Conservation (phyloP, 2,113 vertebrate species). For the Microtus richardsoni region DNA sequence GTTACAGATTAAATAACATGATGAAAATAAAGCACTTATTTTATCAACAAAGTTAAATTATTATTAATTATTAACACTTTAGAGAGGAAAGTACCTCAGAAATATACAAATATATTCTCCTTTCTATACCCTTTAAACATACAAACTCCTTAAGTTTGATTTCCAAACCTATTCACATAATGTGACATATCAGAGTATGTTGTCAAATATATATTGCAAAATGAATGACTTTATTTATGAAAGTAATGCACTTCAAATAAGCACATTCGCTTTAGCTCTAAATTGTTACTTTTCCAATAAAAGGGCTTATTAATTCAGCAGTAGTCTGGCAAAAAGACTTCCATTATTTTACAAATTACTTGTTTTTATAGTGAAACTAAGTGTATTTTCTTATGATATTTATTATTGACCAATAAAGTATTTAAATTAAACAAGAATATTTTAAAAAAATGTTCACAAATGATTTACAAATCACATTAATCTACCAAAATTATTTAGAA, state of each 20-base stretch:
- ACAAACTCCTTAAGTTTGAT: background rate
- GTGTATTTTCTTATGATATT: background rate
- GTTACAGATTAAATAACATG: background rate
- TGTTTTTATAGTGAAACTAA: background rate
- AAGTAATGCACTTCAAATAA: background rate
- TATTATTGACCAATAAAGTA: background rate
- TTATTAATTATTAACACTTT: background rate
- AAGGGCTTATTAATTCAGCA: background rate
- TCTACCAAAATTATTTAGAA: background rate
- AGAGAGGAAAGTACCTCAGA: background rate
- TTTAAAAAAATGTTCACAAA: background rate
- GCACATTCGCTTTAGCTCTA: background rate
- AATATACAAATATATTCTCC: background rate
- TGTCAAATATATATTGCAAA: background rate
- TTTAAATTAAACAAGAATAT: background rate
- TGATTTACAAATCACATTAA: background rate
- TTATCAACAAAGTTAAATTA: background rate
- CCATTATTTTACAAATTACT: constrained; percentile 14
- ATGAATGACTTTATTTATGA: background rate
- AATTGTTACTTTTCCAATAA: background rate
- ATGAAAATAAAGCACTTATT: background rate
- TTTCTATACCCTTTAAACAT: background rate
- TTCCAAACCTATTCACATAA: background rate
- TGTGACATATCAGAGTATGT: accelerated
- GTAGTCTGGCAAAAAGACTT: background rate